Base-by-base conservation (phyloP, 2,797 vertebrate species). In the Sebastes jordani region DNA sequence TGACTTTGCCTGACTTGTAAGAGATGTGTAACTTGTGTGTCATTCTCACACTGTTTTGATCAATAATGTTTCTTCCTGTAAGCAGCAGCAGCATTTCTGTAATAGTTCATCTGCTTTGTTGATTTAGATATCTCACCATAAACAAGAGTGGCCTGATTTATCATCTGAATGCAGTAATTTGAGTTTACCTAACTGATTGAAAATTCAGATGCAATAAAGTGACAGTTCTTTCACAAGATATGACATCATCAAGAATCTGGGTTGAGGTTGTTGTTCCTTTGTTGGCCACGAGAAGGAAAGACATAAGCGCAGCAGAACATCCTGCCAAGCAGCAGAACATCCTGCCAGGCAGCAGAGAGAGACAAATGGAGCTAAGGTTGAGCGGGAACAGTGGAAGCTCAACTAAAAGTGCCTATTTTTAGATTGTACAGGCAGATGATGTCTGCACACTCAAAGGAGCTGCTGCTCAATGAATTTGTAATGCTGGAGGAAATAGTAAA, bases 131-230 rank as follows among this genome's bases (percentile, higher is more conserved):
- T 61, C 14, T 46, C 2, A 58, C 46, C 56, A 49, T 30, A 66
- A 71, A 8, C 8, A 65, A 18, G 7, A 29, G 23, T 10, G 7
- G 34, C 23, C 13, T 80, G 68, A 20, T 73, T 14, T 54, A 25
- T 69, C 6, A 16, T 54, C 56, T 36, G 27, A 70, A 38, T 70
- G 52, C 16, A 30, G 58, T 36, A 1, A 14, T 76, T 20, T 71
- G 4, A n/a, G 16, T 67, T 56, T 23, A 16, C 36, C 30, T 60
- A 11, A 34, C 27, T 71, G 62, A 54, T 54, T 58, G 14, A 68
- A 68, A 27, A 58, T 81, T 36, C n/a, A 38, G n/a, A 66, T 71
- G 23, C 70, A 91, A 85, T 80, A 87, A 86, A 84, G 55, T 38
- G 56, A 76, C 49, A 27, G 61, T 49, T 71, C n/a, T 64, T 78